Evolutionary conservation across 2,797 vertebrate species (phyloP).

Genomic region (Falco columbarius): DNA sequence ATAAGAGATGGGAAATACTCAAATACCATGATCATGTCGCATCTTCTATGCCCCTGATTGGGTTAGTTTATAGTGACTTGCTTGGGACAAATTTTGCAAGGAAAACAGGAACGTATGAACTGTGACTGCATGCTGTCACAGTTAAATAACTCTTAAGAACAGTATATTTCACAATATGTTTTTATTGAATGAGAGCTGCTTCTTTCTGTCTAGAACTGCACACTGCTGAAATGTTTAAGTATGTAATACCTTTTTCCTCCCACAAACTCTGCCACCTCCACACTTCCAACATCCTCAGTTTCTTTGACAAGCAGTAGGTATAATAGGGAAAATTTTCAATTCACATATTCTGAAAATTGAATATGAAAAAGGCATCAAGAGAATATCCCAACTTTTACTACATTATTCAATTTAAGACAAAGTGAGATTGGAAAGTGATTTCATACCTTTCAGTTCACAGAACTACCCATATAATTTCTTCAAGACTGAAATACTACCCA

Average conservation of each 20-base stretch:
- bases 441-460: background rate
- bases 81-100: background rate
- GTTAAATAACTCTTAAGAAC: background rate
- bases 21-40: background rate
- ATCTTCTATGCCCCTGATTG: background rate
- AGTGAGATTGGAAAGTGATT: background rate
- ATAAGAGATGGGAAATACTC: background rate
- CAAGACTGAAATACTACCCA: background rate
- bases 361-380: background rate
- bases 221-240: background rate
- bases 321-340: background rate
- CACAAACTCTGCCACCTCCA: background rate
- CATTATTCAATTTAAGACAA: constrained; percentile 4
- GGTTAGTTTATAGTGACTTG: background rate
- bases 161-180: background rate
- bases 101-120: background rate
- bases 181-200: background rate
- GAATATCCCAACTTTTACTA: background rate
- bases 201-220: background rate
- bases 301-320: background rate
- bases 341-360: constrained; percentile 21
- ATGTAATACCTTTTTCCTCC: background rate
- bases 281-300: background rate
- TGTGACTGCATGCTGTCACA: background rate
- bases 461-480: background rate